Evolutionary conservation across 2,797 vertebrate genomes (phyloP), one percentile per base, ranked within the genome.

Genomic region (Labroides dimidiatus): DNA sequence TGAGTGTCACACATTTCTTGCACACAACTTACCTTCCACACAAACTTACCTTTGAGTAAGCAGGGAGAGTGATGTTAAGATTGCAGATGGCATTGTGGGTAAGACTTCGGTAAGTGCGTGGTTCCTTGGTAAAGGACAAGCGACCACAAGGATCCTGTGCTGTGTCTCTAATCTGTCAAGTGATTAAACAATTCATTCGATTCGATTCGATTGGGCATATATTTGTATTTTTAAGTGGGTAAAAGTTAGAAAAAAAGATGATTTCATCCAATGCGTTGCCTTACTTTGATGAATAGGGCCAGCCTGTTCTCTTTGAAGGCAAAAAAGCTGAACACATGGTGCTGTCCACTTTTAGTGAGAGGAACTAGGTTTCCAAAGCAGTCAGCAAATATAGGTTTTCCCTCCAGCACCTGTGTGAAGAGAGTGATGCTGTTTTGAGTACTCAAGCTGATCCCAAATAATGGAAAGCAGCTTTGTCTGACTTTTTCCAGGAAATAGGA

Each of bases 231-330:
- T 15, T 27, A 3, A 70, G 7, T 58, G 6, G 71, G 10, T 39
- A 50, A 44, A 50, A 17, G 33, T n/a, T n/a, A n/a, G 9, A 16
- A 50, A 5, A 61, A 19, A 36, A 56, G n/a, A 52, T 4, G 48
- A 51, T 17, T 43, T 21, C 20, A 39, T 55, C 17, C 9, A 36
- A 7, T 39, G 14, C 43, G 17, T 30, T 6, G 15, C 24, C 76
- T 57, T 96, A 99, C 98, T 95, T 99, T 99, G 72, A 99, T 96
- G 82, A 99, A 99, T 8, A 99, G 95, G 64, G 98, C 97, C 86
- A 99, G 95, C 81, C 97, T 94, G 60, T 99, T 99, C 91, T 99
- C 97, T 90, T 99, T 99, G 91, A 99, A 99, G 73, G 98, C 97
- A 90, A 95, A 99, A 87, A 99, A 99, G 84, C 97, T 99, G 95